phyloP scores from a whole-genome alignment of 2,888 invertebrate species.

The Nomada goodeniana region DNA sequence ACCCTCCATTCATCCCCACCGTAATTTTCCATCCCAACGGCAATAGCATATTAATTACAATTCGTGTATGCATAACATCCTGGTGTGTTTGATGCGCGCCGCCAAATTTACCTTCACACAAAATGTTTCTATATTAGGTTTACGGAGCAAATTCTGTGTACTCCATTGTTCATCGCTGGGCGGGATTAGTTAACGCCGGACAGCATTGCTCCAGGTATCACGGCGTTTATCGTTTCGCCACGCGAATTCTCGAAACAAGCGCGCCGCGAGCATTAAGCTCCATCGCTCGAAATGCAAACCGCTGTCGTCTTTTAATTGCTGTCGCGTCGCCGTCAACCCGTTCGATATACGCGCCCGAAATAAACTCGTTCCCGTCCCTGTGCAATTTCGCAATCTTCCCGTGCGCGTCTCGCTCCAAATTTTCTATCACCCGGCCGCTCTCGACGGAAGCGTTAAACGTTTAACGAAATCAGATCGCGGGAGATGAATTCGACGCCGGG shows the following conservation, averaged over 20 bases:
- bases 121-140: conserved; percentile 68
- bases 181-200: conserved; percentile 61
- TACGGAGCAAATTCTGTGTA: conserved; percentile 49
- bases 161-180: conserved; percentile 56
- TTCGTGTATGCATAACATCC: conserved; percentile 60
- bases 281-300: neutral
- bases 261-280: conserved; percentile 4
- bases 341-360: neutral
- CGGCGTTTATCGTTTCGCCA: conserved; percentile 29
- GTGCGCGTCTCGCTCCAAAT: no score
- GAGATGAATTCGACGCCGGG: conserved; percentile 3
- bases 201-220: conserved; percentile 44
- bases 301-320: neutral
- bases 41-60: conserved; percentile 66
- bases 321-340: neutral
- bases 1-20: neutral
- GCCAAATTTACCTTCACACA: conserved; percentile 66
- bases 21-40: conserved; percentile 36
- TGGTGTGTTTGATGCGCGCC: conserved; percentile 51
- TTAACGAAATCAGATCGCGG: neutral
- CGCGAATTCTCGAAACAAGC: conserved; percentile 17
- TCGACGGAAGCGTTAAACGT: no score
- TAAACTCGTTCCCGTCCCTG: neutral
- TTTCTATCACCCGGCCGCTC: neutral
- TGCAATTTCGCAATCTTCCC: neutral